phyloP scores from a whole-genome alignment of 2,113 vertebrate species.

The Otus sunia region DNA sequence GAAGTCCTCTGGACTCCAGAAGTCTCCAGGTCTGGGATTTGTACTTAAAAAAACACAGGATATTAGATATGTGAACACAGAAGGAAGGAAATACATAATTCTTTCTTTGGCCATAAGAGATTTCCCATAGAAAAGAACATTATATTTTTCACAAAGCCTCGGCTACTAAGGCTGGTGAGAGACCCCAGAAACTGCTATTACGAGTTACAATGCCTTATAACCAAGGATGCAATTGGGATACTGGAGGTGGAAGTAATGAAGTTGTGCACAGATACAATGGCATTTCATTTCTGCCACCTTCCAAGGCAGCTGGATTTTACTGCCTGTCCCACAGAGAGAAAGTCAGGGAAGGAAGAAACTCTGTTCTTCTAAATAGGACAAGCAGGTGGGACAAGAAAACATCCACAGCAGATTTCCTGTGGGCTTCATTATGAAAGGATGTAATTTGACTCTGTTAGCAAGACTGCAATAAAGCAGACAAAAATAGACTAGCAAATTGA shows the following conservation, averaged over 20 bases:
- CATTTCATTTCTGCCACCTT: background rate
- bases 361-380: background rate
- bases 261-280: background rate
- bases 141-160: background rate
- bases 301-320: background rate
- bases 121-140: background rate
- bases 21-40: background rate
- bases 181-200: background rate
- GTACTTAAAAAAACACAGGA: background rate
- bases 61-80: background rate
- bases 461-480: background rate
- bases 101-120: background rate
- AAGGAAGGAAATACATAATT: background rate
- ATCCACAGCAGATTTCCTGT: background rate
- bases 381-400: background rate
- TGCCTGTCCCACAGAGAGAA: background rate
- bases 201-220: background rate
- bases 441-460: background rate
- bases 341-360: background rate
- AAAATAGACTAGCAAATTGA: background rate
- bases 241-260: background rate
- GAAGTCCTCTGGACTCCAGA: background rate
- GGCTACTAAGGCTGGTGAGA: background rate
- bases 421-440: background rate
- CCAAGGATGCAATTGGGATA: background rate